Evolutionary conservation across 2,888 invertebrate genomes (phyloP).

Genomic region (Cataglyphis cursor): DNA sequence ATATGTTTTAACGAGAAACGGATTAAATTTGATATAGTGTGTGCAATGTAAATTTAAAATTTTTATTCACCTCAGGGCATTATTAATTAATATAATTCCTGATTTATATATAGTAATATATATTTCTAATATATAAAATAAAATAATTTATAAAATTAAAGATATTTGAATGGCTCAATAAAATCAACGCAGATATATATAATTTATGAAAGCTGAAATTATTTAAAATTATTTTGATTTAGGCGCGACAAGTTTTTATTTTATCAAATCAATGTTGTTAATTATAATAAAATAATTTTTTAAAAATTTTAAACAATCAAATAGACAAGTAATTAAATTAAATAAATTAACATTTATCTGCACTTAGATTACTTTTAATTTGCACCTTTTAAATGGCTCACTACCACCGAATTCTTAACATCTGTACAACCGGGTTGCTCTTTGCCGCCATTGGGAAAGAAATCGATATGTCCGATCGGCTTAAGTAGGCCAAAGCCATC

Average conservation of each 20-base stretch:
- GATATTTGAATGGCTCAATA: background rate
- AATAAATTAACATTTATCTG: background rate
- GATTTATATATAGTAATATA: background rate
- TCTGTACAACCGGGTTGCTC: conserved; percentile 89
- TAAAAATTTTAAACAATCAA: background rate
- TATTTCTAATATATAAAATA: background rate
- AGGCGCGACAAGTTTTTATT: background rate
- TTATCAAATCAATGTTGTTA: background rate
- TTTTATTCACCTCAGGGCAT: background rate
- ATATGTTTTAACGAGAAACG: background rate
- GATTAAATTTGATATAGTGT: background rate
- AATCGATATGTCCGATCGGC: conserved; percentile 89
- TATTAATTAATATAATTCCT: background rate
- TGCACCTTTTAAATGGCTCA: conserved; percentile 88
- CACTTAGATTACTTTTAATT: background rate
- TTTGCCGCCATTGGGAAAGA: conserved; percentile 89
- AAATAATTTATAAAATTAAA: background rate
- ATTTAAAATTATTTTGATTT: background rate
- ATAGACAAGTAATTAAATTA: background rate
- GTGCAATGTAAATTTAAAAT: background rate
- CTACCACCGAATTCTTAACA: conserved; percentile 88
- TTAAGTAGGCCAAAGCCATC: conserved; percentile 89
- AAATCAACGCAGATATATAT: background rate
- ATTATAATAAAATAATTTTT: background rate
- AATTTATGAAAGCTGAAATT: background rate